Percentiles rank a stretch among this genome's conserved stretches.
Conservation (phyloP, 2,888 invertebrate species). For the Cyrtodaria siliqua region DNA sequence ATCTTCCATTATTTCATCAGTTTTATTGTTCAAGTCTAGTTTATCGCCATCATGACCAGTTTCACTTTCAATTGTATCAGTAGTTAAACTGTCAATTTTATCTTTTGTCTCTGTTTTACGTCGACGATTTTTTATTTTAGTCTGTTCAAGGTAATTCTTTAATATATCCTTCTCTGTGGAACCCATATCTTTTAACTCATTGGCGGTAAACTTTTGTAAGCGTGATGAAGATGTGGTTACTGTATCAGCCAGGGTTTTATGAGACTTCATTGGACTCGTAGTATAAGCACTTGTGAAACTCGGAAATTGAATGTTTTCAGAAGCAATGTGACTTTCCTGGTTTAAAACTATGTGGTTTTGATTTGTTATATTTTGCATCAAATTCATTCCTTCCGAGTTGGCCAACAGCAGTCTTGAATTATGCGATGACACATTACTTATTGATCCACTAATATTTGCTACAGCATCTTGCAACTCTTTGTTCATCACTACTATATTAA, state of each 20-base stretch:
- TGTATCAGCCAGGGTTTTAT: too few relatives aligned
- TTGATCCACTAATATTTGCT: background rate
- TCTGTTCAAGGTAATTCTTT: background rate
- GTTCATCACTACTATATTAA: background rate
- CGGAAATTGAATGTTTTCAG: too few relatives aligned
- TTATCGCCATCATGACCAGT: background rate
- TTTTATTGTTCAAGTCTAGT: background rate
- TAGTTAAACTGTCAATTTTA: background rate
- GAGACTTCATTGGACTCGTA: too few relatives aligned
- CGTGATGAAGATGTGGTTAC: background rate
- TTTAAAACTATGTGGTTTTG: too few relatives aligned
- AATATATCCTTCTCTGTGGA: slow-evolving; percentile 1
- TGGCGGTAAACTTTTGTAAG: slow-evolving; percentile 1
- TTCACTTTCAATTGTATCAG: background rate
- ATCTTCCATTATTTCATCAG: background rate
- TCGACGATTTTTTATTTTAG: background rate
- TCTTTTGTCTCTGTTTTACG: background rate
- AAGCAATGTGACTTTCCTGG: too few relatives aligned
- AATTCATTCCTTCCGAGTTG: background rate
- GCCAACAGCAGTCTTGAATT: background rate
- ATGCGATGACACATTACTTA: background rate
- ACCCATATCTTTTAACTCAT: slow-evolving; percentile 1
- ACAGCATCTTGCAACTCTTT: slow-evolving; percentile 6
- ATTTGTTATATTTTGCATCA: background rate
- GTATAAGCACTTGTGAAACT: too few relatives aligned